These are phyloP conservation scores for Pteropus alecto DNA, from an alignment of 2,113 vertebrate genomes.

Conservation along the genomic window DNA sequence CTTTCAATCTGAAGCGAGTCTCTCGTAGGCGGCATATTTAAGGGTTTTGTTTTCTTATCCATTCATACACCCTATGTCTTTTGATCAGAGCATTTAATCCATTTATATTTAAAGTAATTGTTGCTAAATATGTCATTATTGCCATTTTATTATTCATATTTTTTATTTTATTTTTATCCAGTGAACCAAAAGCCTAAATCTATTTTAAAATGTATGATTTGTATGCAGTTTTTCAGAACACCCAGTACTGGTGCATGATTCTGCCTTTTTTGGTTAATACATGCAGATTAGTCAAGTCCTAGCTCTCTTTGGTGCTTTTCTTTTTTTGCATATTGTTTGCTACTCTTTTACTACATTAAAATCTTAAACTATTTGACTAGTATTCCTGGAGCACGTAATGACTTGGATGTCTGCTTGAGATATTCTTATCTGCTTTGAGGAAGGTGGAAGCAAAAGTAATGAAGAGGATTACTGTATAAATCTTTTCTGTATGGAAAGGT, in stretches of 20 bases:
- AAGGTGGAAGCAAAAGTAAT: neutral
- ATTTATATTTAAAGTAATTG: no score
- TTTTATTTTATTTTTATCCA: neutral
- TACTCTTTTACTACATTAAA: constrained; percentile 47
- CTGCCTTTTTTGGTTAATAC: neutral
- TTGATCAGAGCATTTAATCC: no score
- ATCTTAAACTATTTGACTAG: constrained; percentile 36
- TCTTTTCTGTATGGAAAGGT: constrained; percentile 8
- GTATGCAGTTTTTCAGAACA: neutral
- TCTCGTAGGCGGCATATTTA: no score
- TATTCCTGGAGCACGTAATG: constrained; percentile 25
- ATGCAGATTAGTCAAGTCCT: neutral
- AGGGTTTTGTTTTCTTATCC: no score
- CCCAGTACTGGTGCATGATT: neutral
- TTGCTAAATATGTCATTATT: no score
- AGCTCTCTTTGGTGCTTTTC: neutral
- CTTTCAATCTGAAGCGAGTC: no score
- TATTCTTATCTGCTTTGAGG: constrained; percentile 22
- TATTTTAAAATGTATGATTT: neutral
- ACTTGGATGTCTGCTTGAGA: constrained; percentile 48
- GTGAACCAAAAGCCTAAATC: neutral
- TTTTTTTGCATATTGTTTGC: constrained; percentile 3
- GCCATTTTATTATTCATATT: no score
- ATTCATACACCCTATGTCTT: no score
- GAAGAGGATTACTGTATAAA: constrained; percentile 42